Conservation (phyloP, 2,113 vertebrate species). For the Donacobius atricapilla region DNA sequence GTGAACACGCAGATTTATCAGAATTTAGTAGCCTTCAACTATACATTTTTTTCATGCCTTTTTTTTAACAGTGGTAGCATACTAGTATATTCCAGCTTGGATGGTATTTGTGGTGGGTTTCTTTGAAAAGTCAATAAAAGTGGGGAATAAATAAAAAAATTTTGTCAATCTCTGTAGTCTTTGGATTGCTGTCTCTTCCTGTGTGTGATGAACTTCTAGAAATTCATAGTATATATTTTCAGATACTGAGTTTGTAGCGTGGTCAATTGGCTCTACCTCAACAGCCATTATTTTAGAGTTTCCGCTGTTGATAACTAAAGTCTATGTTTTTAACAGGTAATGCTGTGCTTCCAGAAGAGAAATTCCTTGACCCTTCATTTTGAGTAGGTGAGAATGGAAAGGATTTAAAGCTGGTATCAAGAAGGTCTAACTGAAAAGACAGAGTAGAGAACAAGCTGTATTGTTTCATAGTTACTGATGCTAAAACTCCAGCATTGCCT, state of each 20-base stretch:
- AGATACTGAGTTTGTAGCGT: rapidly evolving
- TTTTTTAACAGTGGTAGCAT: background rate
- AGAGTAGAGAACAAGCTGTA: background rate
- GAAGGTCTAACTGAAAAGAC: background rate
- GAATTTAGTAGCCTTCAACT: background rate
- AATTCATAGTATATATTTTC: background rate
- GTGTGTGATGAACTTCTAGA: background rate
- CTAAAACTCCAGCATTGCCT: background rate
- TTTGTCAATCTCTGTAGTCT: background rate
- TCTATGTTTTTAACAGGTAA: background rate
- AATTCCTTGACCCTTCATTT: background rate
- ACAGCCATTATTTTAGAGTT: background rate
- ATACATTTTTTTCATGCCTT: background rate
- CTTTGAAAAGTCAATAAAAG: background rate
- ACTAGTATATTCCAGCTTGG: background rate
- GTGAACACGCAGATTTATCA: background rate
- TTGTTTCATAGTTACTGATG: background rate
- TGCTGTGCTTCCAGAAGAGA: background rate
- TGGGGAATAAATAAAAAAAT: background rate
- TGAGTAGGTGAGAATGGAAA: background rate
- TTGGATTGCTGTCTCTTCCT: background rate
- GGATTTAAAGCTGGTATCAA: background rate
- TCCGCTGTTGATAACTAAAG: background rate
- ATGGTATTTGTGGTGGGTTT: background rate
- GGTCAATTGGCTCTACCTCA: background rate